These are phyloP conservation scores for Pituophis catenifer DNA, from an alignment of 2,113 vertebrate genomes.

Conservation along the genomic window DNA sequence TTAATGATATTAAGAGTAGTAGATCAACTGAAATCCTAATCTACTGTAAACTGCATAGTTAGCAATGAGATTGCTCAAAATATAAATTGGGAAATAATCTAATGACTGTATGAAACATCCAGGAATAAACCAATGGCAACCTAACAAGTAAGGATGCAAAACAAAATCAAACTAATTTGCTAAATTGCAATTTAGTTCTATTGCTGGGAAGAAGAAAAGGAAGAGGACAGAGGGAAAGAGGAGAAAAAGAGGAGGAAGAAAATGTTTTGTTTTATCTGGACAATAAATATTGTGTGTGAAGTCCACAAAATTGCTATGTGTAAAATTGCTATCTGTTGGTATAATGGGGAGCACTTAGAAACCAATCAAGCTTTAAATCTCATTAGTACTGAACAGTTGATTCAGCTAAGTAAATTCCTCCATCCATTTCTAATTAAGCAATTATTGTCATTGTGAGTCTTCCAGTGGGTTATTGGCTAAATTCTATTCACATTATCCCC, in stretches of 20 bases:
- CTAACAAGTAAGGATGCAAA: neutral
- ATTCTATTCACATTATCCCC: neutral
- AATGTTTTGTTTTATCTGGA: neutral
- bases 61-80: neutral
- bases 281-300: neutral
- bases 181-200: constrained; percentile 9
- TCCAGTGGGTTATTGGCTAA: constrained; percentile 1
- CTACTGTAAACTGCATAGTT: neutral
- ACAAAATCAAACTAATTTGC: neutral
- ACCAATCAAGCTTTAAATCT: neutral
- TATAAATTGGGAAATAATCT: neutral
- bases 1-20: neutral
- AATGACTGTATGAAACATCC: neutral
- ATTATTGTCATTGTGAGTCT: neutral
- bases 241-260: neutral
- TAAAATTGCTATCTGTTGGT: constrained; percentile 27
- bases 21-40: neutral
- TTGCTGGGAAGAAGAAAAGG: neutral
- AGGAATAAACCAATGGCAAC: constrained; percentile 18
- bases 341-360: constrained; percentile 29
- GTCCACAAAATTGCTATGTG: accelerated
- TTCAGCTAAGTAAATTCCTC: constrained; percentile 1
- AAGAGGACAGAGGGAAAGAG: neutral
- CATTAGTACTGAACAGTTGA: neutral
- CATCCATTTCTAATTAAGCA: neutral